Conservation (phyloP, 2,888 invertebrate species). For the Hemithea aestivaria region DNA sequence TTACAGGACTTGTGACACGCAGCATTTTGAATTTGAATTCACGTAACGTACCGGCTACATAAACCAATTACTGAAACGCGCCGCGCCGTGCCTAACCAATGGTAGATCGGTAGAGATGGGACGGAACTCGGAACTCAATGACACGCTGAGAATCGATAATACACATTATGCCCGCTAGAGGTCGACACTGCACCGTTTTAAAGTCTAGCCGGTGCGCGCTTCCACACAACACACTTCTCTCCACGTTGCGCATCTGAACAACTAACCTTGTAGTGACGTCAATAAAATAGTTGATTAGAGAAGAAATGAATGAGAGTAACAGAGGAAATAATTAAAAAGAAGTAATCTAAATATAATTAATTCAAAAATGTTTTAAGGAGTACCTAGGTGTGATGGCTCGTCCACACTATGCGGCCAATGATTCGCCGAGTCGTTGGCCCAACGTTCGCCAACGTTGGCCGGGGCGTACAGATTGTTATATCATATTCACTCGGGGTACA, state of each 20-base stretch:
- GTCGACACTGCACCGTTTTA: constrained; percentile 65
- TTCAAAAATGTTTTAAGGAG: no score
- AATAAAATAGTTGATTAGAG: neutral
- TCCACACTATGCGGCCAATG: no score
- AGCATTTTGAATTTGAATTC: constrained; percentile 77
- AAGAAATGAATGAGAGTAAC: no score
- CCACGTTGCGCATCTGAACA: constrained; percentile 69
- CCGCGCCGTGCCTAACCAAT: constrained; percentile 52
- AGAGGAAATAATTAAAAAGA: no score
- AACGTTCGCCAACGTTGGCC: no score
- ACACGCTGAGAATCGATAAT: constrained; percentile 73
- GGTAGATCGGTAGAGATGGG: constrained; percentile 51
- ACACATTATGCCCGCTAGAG: constrained; percentile 77
- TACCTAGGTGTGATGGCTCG: no score
- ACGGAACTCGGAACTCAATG: constrained; percentile 27
- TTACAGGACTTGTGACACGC: no score
- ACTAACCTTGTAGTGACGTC: constrained; percentile 57
- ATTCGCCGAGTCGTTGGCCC: no score
- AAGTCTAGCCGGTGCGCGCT: constrained; percentile 67
- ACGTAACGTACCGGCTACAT: constrained; percentile 72
- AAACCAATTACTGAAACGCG: constrained; percentile 66
- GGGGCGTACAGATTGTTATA: no score
- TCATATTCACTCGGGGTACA: no score
- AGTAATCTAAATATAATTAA: no score
- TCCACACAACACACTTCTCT: constrained; percentile 55